A percentile compares a stretch with the other conserved stretches of the same genome.
Conservation (phyloP, 1,140 invertebrate species). For the Sinonovacula constricta region DNA sequence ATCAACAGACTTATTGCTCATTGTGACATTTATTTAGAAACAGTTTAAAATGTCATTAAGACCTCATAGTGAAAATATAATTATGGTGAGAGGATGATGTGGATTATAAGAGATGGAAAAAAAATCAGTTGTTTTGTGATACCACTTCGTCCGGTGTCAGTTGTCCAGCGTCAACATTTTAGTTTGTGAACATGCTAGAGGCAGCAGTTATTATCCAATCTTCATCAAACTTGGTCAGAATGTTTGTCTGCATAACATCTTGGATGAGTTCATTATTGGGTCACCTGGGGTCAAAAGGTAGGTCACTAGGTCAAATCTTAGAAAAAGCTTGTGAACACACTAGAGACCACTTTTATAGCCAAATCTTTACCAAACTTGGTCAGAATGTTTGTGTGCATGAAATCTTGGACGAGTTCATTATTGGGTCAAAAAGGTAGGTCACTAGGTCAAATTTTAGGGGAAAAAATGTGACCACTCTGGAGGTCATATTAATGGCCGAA, state of each 20-base stretch:
- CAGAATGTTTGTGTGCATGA: background rate
- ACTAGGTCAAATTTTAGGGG: background rate
- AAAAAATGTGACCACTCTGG: background rate
- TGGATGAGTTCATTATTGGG: background rate
- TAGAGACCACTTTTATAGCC: background rate
- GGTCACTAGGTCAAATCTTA: background rate
- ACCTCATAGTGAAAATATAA: too few species aligned
- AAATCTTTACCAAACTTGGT: background rate
- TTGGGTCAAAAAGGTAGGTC: background rate
- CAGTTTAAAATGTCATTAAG: too few species aligned
- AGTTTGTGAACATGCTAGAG: background rate
- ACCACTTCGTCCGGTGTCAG: background rate
- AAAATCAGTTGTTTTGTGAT: too few species aligned
- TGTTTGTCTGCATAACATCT: background rate
- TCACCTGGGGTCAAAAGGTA: background rate
- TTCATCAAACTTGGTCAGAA: background rate
- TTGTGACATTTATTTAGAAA: too few species aligned
- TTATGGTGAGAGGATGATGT: too few species aligned
- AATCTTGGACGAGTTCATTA: background rate
- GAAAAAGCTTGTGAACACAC: background rate
- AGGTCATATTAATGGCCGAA: background rate
- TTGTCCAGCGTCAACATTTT: background rate
- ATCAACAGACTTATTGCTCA: too few species aligned
- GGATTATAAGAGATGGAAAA: too few species aligned
- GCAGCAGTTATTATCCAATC: background rate